Base-by-base conservation (phyloP, 2,113 vertebrate species). In the Syrmaticus mikado region DNA sequence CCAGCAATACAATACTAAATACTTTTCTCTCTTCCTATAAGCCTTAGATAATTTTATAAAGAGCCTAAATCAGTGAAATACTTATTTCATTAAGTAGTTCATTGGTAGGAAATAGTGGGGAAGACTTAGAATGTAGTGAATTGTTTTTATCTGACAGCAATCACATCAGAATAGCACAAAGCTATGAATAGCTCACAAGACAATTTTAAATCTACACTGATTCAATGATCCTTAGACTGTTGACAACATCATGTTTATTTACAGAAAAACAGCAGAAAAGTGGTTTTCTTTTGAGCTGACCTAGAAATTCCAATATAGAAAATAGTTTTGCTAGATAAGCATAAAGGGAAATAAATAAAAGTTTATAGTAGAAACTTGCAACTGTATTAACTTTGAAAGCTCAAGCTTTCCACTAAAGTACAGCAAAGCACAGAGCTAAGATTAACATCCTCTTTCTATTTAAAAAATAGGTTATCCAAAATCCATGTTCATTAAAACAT, bases 111-210 rank as follows among this genome's bases (percentile, higher is more conserved):
- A 83, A 67, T 11, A 7, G 30, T 17, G 14, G 38, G 21, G 30
- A 13, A 6, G 36, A 32, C 71, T 65, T 68, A 80, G 16, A 85
- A 77, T 16, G 45, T 46, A 82, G 11, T 13, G 43, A 71, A 75
- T 82, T 84, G 76, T 93, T 94, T 93, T 90, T 88, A 76, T 77
- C 85, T 93, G 72, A 92, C 76, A 91, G 75, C 55, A 62, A 48
- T 73, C 48, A 72, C 15, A 77, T 11, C 6, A 50, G 40, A 92
- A 87, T 66, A 89, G 41, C 67, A 68, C 40, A 5, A 72, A 89
- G 30, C 48, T 87, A 95, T 58, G 9, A 94, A 93, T 86, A 94
- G 73, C 53, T 84, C 16, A 3, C 82, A 84, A 86, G 52, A 78
- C 65, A 84, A 89, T 73, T 91, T 82, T 82, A 88, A 79, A 82